These are phyloP conservation scores for Temnothorax longispinosus DNA, from an alignment of 1,140 invertebrate species.

Conservation along the genomic window DNA sequence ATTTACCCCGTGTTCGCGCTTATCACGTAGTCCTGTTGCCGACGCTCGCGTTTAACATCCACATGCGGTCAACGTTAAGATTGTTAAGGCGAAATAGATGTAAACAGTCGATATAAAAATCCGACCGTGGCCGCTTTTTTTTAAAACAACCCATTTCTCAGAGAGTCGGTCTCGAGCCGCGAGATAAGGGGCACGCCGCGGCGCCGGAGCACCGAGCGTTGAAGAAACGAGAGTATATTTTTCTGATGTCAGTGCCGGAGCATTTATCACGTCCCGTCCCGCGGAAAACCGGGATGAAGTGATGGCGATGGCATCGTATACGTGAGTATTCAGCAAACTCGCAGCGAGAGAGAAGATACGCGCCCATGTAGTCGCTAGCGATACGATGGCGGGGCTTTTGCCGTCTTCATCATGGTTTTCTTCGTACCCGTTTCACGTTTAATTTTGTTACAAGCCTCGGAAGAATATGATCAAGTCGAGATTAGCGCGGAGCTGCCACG, in stretches of 20 bases:
- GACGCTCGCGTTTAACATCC: not conserved
- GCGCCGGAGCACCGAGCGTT: slow-evolving; percentile 20
- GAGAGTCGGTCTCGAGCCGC: slow-evolving; percentile 18
- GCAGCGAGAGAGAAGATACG: slow-evolving; percentile 5
- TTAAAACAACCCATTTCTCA: slow-evolving; percentile 51
- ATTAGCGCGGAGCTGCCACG: not conserved
- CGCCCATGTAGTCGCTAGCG: not conserved
- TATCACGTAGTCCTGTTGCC: not conserved
- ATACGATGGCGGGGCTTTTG: not conserved
- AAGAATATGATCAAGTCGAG: slow-evolving; percentile 32
- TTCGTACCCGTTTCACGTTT: slow-evolving; percentile 25
- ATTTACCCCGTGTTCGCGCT: not conserved
- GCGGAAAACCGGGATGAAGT: slow-evolving; percentile 30
- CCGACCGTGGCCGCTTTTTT: slow-evolving; percentile 7
- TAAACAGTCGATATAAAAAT: slow-evolving; percentile 44
- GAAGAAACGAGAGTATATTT: slow-evolving; percentile 67
- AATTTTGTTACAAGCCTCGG: not conserved
- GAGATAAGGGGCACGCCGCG: slow-evolving; percentile 59
- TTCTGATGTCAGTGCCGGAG: slow-evolving; percentile 67
- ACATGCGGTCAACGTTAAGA: not conserved
- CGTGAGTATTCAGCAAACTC: slow-evolving; percentile 15
- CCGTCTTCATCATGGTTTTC: not conserved
- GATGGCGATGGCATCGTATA: slow-evolving; percentile 8
- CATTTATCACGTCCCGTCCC: slow-evolving; percentile 65
- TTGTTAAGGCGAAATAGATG: slow-evolving; percentile 26